Conservation (phyloP, 1,140 invertebrate species). For the Eurosta solidaginis region DNA sequence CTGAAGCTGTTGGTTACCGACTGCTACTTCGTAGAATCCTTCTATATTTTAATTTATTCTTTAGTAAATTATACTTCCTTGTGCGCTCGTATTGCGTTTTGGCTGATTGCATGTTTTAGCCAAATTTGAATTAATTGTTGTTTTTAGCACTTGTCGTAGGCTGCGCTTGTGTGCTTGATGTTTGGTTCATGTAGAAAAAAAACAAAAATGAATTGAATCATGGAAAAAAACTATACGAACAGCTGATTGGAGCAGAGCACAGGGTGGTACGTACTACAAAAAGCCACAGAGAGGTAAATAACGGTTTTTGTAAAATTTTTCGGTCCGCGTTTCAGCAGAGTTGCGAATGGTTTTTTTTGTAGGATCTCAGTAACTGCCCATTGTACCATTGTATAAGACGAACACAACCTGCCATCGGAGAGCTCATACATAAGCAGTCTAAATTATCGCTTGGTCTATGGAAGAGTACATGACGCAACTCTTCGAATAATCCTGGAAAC, state of each 20-base stretch:
- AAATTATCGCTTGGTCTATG: too few relatives aligned
- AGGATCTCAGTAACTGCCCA: too few relatives aligned
- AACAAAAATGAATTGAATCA: neutral
- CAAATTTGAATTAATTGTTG: constrained; percentile 7
- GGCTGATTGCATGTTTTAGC: constrained; percentile 15
- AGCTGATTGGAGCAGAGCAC: neutral
- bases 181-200: too few relatives aligned
- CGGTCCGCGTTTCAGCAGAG: neutral
- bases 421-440: too few relatives aligned
- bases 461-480: too few relatives aligned
- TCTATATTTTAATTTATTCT: neutral
- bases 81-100: neutral
- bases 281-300: neutral
- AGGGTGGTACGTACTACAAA: constrained; percentile 3
- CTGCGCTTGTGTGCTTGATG: neutral
- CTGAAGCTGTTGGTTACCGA: neutral
- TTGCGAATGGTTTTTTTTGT: neutral
- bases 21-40: neutral
- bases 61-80: neutral
- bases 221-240: neutral
- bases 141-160: too few relatives aligned
- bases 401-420: too few relatives aligned
- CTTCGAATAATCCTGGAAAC: too few relatives aligned
- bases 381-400: too few relatives aligned
- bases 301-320: neutral